A percentile compares a stretch with the other conserved stretches of the same genome.
Evolutionary conservation across 2,888 invertebrate species (phyloP).

Genomic region (Agrochola lota): DNA sequence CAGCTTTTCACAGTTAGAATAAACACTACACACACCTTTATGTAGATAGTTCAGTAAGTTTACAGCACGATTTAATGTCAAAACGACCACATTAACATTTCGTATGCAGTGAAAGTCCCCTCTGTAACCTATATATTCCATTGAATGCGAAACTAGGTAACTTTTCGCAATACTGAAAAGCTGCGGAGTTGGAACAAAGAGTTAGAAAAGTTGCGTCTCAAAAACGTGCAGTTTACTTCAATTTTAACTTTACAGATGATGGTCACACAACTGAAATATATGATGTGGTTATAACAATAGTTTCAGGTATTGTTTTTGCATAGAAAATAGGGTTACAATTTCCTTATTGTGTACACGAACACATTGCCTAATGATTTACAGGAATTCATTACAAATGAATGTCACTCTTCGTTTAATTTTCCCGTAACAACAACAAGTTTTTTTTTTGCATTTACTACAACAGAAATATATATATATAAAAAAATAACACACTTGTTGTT

Average conservation of each 20-base stretch:
- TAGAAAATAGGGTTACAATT: background rate
- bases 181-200: constrained; percentile 50
- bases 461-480: background rate
- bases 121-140: constrained; percentile 61
- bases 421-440: no score
- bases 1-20: constrained; percentile 27
- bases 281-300: background rate
- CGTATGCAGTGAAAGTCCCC: constrained; percentile 64
- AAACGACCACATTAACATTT: constrained; percentile 64
- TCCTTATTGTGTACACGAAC: background rate
- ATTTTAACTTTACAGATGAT: constrained; percentile 33
- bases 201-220: constrained; percentile 26
- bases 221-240: constrained; percentile 44
- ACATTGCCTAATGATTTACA: background rate
- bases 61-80: constrained; percentile 61
- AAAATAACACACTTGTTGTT: background rate
- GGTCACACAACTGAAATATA: background rate
- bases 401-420: no score
- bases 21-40: constrained; percentile 47
- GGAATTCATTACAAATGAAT: background rate
- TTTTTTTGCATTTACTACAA: background rate
- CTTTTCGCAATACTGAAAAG: constrained; percentile 55
- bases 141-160: constrained; percentile 61
- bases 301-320: background rate
- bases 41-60: constrained; percentile 57